Evolutionary conservation across 2,888 invertebrate species (phyloP).

Genomic region (Malthinus flaveolus): DNA sequence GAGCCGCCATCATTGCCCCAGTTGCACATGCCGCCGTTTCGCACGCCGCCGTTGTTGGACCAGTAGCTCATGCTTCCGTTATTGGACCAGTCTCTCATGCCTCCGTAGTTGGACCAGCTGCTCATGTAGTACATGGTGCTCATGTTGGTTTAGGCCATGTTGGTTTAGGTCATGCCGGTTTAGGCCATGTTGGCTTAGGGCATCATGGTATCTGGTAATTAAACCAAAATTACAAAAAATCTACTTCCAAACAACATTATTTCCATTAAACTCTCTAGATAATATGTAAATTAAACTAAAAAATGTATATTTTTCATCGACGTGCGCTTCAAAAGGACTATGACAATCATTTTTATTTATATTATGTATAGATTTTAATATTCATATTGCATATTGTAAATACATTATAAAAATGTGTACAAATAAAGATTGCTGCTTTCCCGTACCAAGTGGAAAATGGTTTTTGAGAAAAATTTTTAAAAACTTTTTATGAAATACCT

Average conservation of each 20-base stretch:
- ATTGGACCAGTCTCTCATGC: too few relatives aligned
- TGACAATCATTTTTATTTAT: constrained; percentile 8
- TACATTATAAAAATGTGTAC: constrained; percentile 1
- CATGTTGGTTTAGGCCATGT: constrained; percentile 10
- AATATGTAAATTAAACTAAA: not conserved
- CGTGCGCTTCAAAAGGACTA: constrained; percentile 11
- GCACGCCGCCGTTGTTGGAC: constrained; percentile 16
- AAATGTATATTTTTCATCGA: constrained; percentile 1
- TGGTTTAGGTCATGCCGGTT: constrained; percentile 27
- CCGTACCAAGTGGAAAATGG: too few relatives aligned
- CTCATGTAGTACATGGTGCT: constrained; percentile 20
- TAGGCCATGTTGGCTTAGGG: constrained; percentile 34
- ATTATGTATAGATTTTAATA: constrained; percentile 18
- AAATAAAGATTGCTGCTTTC: too few relatives aligned
- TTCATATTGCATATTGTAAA: not conserved
- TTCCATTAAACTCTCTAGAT: not conserved
- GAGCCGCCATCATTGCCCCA: constrained; percentile 24
- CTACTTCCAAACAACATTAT: not conserved
- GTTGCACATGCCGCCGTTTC: constrained; percentile 2
- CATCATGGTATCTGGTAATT: constrained; percentile 34
- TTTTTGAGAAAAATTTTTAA: too few relatives aligned
- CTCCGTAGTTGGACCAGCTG: constrained; percentile 26
- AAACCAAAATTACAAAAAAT: not conserved
- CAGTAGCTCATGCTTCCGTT: too few relatives aligned
- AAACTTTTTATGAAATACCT: too few relatives aligned